These are phyloP conservation scores for Notarius lentiginosus DNA, from an alignment of 2,113 vertebrate species.

Conservation along the genomic window DNA sequence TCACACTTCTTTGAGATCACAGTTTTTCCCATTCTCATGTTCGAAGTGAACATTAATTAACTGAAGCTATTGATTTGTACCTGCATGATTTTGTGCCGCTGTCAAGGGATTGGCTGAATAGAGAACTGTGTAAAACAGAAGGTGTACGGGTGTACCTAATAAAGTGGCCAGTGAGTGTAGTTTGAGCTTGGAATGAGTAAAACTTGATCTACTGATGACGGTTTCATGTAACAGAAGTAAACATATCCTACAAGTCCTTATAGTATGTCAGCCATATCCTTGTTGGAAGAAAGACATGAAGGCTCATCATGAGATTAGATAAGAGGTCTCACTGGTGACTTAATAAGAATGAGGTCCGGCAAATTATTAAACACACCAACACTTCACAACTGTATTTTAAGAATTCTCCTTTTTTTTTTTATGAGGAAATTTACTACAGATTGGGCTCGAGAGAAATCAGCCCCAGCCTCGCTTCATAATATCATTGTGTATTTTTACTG, in stretches of 20 bases:
- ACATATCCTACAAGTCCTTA: background rate
- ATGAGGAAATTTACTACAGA: background rate
- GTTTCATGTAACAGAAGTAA: background rate
- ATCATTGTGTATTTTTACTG: background rate
- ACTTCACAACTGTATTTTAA: background rate
- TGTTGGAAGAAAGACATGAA: background rate
- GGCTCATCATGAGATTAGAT: background rate
- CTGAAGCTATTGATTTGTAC: no score
- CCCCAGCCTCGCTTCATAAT: background rate
- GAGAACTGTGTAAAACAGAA: no score
- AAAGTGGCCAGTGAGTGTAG: no score
- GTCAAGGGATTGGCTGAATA: no score
- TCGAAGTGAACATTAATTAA: no score
- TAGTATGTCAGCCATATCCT: background rate
- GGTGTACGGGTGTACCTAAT: no score
- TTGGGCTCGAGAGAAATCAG: slow-evolving; percentile 1
- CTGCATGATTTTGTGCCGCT: no score
- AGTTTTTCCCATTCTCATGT: no score
- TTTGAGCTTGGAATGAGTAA: background rate
- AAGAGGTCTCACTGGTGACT: background rate
- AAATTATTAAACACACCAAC: background rate
- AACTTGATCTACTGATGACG: background rate
- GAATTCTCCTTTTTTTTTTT: background rate
- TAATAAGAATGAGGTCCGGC: background rate
- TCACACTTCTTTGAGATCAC: no score